phyloP scores from a whole-genome alignment of 2,888 invertebrate genomes.

The Spilosoma lubricipeda region DNA sequence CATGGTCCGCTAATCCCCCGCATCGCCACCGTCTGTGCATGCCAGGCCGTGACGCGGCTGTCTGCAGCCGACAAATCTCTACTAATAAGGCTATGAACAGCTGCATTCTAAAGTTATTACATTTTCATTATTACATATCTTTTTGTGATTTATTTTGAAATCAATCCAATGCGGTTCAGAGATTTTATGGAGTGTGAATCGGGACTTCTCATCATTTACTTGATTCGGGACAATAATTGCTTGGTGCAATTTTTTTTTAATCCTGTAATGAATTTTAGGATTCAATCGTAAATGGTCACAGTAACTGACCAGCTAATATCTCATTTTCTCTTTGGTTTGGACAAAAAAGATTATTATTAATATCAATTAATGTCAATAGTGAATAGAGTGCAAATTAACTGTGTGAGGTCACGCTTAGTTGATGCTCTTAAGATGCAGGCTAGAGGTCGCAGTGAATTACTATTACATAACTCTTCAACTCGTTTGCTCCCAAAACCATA shows the following conservation, averaged over 20 bases:
- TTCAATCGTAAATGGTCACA: no score
- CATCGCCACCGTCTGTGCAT: conserved; percentile 51
- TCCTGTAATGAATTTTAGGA: background rate
- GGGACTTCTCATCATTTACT: no score
- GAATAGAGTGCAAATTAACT: background rate
- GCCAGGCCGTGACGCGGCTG: background rate
- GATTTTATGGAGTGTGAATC: background rate
- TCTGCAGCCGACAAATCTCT: conserved; percentile 20
- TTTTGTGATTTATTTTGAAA: background rate
- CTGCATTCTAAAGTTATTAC: conserved; percentile 1
- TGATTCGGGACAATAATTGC: background rate
- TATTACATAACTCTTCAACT: no score
- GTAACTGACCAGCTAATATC: no score
- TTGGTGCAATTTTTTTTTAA: background rate
- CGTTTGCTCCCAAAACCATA: no score
- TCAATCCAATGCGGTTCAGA: background rate
- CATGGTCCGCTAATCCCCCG: conserved; percentile 70
- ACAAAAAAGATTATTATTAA: background rate
- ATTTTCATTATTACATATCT: background rate
- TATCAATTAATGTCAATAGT: background rate
- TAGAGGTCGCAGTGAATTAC: no score
- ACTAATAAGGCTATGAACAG: conserved; percentile 17
- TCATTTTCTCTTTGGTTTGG: background rate
- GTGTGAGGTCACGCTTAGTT: no score
- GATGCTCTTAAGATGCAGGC: no score